Conservation (phyloP, 2,797 vertebrate species). For the Lacerta viridis region DNA sequence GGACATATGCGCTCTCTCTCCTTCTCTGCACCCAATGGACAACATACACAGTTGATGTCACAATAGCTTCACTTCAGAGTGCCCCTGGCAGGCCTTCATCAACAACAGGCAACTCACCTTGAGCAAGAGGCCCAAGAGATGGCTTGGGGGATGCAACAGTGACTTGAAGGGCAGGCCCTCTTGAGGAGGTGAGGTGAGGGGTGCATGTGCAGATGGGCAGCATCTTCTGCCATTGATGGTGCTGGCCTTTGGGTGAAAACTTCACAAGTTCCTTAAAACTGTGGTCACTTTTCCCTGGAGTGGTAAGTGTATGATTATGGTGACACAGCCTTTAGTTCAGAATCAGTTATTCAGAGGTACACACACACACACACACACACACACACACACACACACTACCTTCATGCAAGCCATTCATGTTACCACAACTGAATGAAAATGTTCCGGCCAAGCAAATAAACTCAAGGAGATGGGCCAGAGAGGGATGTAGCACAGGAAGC, state of each 20-base stretch:
- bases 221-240: neutral
- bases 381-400: too few species aligned
- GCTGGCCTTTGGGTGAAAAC: neutral
- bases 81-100: neutral
- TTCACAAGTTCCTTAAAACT: too few species aligned
- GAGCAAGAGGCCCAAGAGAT: neutral
- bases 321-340: too few species aligned
- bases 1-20: neutral
- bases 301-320: neutral
- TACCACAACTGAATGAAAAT: too few species aligned
- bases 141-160: neutral
- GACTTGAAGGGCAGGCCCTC: neutral
- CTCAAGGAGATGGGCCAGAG: too few species aligned
- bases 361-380: too few species aligned
- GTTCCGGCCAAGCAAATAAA: too few species aligned
- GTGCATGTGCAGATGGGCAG: fast-evolving
- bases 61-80: neutral
- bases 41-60: conserved; percentile 7
- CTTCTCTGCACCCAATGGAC: neutral
- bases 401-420: too few species aligned
- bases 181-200: too few species aligned
- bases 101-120: neutral
- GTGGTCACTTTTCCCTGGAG: too few species aligned
- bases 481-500: too few species aligned
- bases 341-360: neutral